Evolutionary conservation across 2,113 vertebrate genomes (phyloP).

Genomic region (Glaucomys volans): DNA sequence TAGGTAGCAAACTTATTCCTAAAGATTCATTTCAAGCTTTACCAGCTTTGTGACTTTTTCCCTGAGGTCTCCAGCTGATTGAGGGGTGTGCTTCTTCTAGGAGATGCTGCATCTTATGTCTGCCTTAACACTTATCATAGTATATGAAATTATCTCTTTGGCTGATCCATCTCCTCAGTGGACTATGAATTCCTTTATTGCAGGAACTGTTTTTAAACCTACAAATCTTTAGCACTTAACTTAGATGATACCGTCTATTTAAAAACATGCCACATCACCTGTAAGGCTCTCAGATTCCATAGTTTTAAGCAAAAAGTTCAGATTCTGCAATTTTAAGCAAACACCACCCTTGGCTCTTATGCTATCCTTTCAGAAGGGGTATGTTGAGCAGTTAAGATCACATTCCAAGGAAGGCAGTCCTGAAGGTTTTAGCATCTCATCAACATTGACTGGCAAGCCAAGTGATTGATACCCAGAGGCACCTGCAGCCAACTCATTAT

Average conservation of each 20-base stretch:
- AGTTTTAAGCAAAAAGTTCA: slow-evolving; percentile 52
- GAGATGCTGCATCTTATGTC: not conserved
- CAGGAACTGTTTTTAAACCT: slow-evolving; percentile 54
- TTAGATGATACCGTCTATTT: slow-evolving; percentile 7
- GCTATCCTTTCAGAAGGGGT: not conserved
- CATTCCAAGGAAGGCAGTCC: not conserved
- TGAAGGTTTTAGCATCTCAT: slow-evolving; percentile 12
- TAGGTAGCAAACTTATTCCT: not conserved
- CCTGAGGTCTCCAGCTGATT: not conserved
- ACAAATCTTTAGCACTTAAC: slow-evolving; percentile 31
- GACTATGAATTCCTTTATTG: slow-evolving; percentile 30
- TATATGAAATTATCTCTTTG: not conserved
- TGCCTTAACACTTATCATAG: not conserved
- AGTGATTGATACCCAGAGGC: not conserved
- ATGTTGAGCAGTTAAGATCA: not conserved
- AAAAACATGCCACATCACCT: not conserved
- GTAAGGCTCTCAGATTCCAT: not conserved
- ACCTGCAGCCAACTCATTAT: not conserved
- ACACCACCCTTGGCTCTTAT: not conserved
- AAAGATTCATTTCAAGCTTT: slow-evolving; percentile 21
- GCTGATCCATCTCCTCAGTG: not conserved
- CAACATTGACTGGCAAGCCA: not conserved
- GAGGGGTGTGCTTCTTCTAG: not conserved
- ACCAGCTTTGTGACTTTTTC: not conserved
- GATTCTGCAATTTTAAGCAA: slow-evolving; percentile 36